phyloP scores from a whole-genome alignment of 1,140 invertebrate species.

The Diploscapter pachys region DNA sequence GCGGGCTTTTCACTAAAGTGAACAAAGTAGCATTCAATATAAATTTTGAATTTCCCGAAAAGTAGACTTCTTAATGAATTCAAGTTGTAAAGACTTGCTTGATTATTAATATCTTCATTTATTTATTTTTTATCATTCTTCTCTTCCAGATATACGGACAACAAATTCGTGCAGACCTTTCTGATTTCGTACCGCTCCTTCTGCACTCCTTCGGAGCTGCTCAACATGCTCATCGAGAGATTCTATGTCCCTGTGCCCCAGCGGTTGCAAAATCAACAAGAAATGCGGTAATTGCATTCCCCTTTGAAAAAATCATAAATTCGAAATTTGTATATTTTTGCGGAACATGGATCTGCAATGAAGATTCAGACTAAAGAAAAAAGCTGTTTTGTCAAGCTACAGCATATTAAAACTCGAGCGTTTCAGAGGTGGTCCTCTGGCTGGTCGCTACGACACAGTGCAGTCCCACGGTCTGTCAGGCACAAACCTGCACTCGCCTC shows the following conservation, averaged over 20 bases:
- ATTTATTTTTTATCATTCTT: conserved; percentile 13
- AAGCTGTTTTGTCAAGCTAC: too few species aligned
- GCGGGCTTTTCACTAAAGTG: too few species aligned
- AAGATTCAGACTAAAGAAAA: neutral
- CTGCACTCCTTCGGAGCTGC: conserved; percentile 70
- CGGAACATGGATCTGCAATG: neutral
- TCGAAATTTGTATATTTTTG: too few species aligned
- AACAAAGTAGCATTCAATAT: too few species aligned
- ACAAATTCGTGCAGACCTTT: conserved; percentile 93
- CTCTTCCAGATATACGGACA: conserved; percentile 83
- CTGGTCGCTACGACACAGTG: conserved; percentile 50
- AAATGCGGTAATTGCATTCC: neutral
- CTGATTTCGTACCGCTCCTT: conserved; percentile 86
- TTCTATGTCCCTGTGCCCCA: conserved; percentile 85
- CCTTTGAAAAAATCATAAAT: neutral
- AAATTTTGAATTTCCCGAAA: too few species aligned
- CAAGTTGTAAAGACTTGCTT: too few species aligned
- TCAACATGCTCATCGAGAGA: conserved; percentile 83
- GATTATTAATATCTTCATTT: too few species aligned
- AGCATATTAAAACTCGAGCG: neutral
- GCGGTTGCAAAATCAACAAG: conserved; percentile 37
- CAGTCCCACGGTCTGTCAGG: conserved; percentile 65
- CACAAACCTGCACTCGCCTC: conserved; percentile 66
- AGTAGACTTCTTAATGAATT: too few species aligned
- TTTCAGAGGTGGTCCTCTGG: conserved; percentile 41